Evolutionary conservation across 2,113 vertebrate genomes (phyloP).

Genomic region (Urocitellus parryii): DNA sequence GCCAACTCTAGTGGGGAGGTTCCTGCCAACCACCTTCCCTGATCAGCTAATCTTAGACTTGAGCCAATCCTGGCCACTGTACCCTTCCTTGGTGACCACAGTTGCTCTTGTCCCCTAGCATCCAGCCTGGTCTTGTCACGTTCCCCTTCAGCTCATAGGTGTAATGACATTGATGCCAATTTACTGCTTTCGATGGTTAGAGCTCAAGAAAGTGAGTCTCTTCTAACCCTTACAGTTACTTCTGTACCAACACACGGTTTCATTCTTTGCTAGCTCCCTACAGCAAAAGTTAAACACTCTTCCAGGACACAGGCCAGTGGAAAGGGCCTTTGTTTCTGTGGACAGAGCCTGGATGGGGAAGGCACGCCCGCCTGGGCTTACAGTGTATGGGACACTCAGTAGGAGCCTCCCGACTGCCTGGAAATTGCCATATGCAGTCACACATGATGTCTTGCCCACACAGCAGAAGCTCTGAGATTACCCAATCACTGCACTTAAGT

Average conservation of each 20-base stretch:
- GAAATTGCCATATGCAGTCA: background rate
- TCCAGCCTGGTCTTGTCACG: background rate
- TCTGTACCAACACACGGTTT: background rate
- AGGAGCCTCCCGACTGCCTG: background rate
- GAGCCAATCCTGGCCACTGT: background rate
- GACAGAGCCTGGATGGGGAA: background rate
- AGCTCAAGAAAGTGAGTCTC: background rate
- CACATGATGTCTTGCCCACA: background rate
- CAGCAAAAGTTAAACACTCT: background rate
- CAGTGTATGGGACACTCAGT: background rate
- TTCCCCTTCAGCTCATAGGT: background rate
- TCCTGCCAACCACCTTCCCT: fast-evolving
- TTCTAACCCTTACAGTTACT: background rate
- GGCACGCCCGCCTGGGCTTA: background rate
- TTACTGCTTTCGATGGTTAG: background rate
- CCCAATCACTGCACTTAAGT: background rate
- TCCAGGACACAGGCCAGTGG: background rate
- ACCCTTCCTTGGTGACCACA: background rate
- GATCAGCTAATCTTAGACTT: background rate
- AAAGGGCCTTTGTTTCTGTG: background rate
- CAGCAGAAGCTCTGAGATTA: background rate
- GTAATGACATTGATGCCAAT: background rate
- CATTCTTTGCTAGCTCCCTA: background rate
- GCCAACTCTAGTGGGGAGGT: background rate
- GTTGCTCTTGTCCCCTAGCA: no score